Percentiles rank a stretch among this genome's conserved stretches.
Conservation (phyloP, 2,113 vertebrate species). For the Chlamydotis undulata region DNA sequence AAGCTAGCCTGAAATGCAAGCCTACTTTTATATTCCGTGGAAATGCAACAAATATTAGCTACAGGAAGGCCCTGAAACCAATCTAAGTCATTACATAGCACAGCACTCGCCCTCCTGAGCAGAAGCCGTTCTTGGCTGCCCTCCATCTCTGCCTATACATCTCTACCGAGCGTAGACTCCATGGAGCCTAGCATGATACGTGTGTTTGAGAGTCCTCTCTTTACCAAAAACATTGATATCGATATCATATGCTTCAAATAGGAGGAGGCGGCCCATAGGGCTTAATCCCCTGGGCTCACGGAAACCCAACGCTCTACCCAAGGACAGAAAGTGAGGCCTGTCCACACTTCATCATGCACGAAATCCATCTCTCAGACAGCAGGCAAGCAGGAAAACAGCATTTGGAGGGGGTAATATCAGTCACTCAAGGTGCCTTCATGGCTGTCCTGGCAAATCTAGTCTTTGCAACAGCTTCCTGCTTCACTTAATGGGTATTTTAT, state of each 20-base stretch:
- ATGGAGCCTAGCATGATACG: conserved; percentile 72
- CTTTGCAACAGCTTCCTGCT: conserved; percentile 34
- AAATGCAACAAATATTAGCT: conserved; percentile 60
- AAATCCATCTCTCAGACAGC: conserved; percentile 8
- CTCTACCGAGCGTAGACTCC: conserved; percentile 71
- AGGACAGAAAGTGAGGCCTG: conserved; percentile 19
- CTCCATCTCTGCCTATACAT: conserved; percentile 76
- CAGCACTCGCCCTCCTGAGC: conserved; percentile 56
- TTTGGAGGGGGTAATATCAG: neutral
- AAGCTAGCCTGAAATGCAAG: conserved; percentile 31
- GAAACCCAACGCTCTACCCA: conserved; percentile 35
- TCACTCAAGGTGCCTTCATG: neutral
- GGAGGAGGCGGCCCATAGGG: conserved; percentile 27
- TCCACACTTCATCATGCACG: neutral
- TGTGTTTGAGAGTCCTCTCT: conserved; percentile 51
- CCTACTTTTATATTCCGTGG: conserved; percentile 13
- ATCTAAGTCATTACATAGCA: conserved; percentile 67
- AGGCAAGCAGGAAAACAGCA: neutral
- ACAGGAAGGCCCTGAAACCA: conserved; percentile 63
- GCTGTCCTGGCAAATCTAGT: neutral
- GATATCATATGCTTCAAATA: conserved; percentile 69
- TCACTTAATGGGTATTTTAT: conserved; percentile 2
- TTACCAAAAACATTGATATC: conserved; percentile 67
- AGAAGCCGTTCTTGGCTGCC: conserved; percentile 71
- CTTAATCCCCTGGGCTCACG: conserved; percentile 25